Conservation (phyloP, 2,888 invertebrate genomes). For the Megastigmus dorsalis region DNA sequence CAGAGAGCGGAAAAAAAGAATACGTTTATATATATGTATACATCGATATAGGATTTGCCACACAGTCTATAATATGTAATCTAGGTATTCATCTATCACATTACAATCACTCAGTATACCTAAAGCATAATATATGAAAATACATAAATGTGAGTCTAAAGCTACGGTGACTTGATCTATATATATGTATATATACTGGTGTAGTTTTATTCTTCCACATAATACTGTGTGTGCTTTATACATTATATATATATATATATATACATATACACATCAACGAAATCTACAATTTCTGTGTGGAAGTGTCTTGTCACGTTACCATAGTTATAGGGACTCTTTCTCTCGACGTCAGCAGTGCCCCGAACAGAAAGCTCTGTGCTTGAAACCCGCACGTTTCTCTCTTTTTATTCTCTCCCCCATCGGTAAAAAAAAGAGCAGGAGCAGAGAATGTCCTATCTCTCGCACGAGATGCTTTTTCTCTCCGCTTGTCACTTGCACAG, state of each 20-base stretch:
- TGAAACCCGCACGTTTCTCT: neutral
- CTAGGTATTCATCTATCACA: conserved; percentile 24
- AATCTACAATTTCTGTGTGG: conserved; percentile 24
- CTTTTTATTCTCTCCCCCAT: neutral
- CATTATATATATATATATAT: neutral
- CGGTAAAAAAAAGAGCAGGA: neutral
- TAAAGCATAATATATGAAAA: conserved; percentile 35
- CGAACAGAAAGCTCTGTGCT: neutral
- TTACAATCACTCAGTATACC: conserved; percentile 29
- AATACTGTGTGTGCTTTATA: too few species aligned
- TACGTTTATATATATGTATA: too few species aligned
- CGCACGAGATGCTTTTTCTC: too few species aligned
- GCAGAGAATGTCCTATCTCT: neutral
- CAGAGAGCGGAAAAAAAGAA: too few species aligned
- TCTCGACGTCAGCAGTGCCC: conserved; percentile 1
- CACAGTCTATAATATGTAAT: conserved; percentile 27
- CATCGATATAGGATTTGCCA: conserved; percentile 11
- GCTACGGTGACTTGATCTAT: conserved; percentile 35
- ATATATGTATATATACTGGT: conserved; percentile 19
- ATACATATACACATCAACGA: conserved; percentile 13
- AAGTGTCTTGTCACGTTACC: conserved; percentile 30
- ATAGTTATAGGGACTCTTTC: neutral
- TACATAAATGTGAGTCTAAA: conserved; percentile 29
- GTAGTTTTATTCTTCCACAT: too few species aligned
- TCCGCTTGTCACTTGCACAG: conserved; percentile 34